Conservation (phyloP, 2,113 vertebrate species). For the Todiramphus chloris region DNA sequence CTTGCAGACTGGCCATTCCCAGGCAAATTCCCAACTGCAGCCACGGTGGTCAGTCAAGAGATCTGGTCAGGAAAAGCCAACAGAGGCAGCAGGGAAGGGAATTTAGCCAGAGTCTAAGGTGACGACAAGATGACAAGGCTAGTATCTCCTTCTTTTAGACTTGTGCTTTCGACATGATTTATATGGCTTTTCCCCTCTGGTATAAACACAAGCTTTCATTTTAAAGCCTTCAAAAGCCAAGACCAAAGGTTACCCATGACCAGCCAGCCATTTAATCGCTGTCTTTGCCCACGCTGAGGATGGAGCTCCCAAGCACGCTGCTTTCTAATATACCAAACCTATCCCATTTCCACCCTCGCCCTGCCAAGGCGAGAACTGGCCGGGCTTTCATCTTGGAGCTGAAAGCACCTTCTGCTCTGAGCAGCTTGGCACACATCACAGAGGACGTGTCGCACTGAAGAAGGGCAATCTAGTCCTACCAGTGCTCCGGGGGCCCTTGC, state of each 20-base stretch:
- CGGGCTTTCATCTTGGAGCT: neutral
- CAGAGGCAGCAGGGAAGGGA: neutral
- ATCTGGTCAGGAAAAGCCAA: neutral
- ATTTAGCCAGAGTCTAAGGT: neutral
- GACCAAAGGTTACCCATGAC: neutral
- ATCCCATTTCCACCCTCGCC: neutral
- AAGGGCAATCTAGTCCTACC: neutral
- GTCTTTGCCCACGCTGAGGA: neutral
- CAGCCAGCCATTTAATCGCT: neutral
- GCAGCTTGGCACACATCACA: neutral
- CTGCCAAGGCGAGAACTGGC: neutral
- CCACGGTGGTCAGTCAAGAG: neutral
- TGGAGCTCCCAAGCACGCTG: neutral
- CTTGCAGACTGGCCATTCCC: neutral
- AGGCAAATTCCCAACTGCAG: neutral
- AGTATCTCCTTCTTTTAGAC: neutral
- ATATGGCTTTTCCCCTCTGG: neutral
- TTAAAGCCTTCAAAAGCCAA: slow-evolving; percentile 1
- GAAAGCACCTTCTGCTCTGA: neutral
- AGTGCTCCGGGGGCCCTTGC: neutral
- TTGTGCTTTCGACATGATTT: neutral
- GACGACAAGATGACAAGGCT: neutral
- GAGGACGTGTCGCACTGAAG: neutral
- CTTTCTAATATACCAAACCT: slow-evolving; percentile 18
- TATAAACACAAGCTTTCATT: neutral